Percentiles rank a stretch among this genome's conserved stretches.
Conservation (phyloP, 2,888 invertebrate species). For the Eilema depressum region DNA sequence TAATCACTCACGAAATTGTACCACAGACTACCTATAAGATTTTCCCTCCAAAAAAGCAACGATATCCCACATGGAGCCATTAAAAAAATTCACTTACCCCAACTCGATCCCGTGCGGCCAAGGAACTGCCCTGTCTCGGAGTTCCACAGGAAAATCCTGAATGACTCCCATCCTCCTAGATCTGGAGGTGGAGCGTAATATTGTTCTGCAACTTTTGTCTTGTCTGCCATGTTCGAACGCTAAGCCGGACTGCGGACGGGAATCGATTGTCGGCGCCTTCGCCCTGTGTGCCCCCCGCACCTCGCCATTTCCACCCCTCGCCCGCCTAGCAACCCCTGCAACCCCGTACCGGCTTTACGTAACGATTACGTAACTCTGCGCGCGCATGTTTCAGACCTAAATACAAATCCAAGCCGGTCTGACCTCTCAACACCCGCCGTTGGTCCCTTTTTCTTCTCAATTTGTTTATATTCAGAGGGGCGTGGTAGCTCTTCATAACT, state of each 20-base stretch:
- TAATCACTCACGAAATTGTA: background rate
- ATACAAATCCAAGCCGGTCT: slow-evolving; percentile 51
- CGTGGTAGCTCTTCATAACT: slow-evolving; percentile 49
- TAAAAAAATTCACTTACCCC: slow-evolving; percentile 92
- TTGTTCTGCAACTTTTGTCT: slow-evolving; percentile 90
- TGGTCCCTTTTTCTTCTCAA: slow-evolving; percentile 22
- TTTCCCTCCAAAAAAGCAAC: slow-evolving; percentile 70
- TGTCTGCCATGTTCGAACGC: slow-evolving; percentile 90
- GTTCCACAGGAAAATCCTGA: slow-evolving; percentile 96
- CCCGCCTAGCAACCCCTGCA: slow-evolving; percentile 67
- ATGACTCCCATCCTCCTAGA: slow-evolving; percentile 94
- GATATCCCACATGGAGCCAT: slow-evolving; percentile 16
- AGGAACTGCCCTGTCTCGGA: slow-evolving; percentile 96
- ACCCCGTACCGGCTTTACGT: slow-evolving; percentile 77
- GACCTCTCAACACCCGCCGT: slow-evolving; percentile 47
- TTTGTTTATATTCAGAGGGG: slow-evolving; percentile 31
- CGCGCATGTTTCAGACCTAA: slow-evolving; percentile 76
- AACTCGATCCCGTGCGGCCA: slow-evolving; percentile 96
- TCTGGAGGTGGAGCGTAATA: slow-evolving; percentile 93
- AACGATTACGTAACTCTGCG: slow-evolving; percentile 83
- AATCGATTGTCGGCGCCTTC: slow-evolving; percentile 80
- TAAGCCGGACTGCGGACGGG: slow-evolving; percentile 79
- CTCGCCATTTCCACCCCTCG: slow-evolving; percentile 54
- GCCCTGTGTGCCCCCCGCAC: slow-evolving; percentile 62
- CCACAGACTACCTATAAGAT: slow-evolving; percentile 30